phyloP scores from a whole-genome alignment of 2,113 vertebrate genomes.

The Anolis sagrei region DNA sequence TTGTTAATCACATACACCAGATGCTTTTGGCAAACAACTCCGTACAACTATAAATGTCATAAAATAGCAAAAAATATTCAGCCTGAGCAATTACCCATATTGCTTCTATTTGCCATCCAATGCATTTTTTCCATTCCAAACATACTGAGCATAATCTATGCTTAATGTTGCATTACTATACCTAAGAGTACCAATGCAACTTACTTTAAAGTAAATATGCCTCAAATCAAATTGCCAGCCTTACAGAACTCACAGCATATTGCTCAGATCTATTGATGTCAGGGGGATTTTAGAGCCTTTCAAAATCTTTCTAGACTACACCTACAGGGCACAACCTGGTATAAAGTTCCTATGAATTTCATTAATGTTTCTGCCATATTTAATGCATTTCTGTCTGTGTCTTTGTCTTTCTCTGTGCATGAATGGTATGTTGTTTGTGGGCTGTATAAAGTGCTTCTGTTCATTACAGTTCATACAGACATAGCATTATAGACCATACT shows the following conservation, averaged over 20 bases:
- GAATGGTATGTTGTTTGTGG: neutral
- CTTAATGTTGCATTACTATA: neutral
- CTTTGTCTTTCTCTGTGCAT: neutral
- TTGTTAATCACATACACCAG: neutral
- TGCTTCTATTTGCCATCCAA: constrained; percentile 1
- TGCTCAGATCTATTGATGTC: constrained; percentile 4
- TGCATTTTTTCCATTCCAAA: constrained; percentile 9
- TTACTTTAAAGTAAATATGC: constrained; percentile 9
- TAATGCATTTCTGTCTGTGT: neutral
- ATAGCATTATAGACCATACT: neutral
- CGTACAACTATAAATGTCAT: neutral
- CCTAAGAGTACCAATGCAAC: neutral
- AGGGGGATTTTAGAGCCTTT: neutral
- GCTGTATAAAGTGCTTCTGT: neutral
- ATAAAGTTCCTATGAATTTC: neutral
- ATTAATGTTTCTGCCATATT: neutral
- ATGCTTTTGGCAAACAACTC: constrained; percentile 9
- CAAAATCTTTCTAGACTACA: neutral
- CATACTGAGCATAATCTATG: neutral
- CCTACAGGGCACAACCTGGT: neutral
- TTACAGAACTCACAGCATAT: neutral
- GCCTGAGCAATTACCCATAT: neutral
- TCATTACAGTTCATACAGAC: neutral
- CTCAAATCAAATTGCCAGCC: neutral
- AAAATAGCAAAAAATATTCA: neutral